These are phyloP conservation scores for Archaeoteleia sp. DNA, from an alignment of 2,888 invertebrate species.

Conservation along the genomic window DNA sequence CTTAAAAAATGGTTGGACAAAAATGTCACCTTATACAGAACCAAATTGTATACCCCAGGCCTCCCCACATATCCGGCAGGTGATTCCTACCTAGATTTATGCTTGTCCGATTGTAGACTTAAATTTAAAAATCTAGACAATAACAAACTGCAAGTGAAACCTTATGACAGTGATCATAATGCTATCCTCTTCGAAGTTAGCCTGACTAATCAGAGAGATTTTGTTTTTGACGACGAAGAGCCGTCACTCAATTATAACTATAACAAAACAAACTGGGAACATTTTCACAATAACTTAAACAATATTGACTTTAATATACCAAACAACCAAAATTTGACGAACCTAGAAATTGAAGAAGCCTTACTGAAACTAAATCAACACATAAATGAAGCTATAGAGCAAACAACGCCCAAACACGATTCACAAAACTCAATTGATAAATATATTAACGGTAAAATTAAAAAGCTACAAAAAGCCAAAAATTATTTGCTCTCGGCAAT, in stretches of 20 bases:
- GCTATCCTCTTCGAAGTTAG: constrained; percentile 11
- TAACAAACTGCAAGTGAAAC: constrained; percentile 10
- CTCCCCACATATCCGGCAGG: constrained; percentile 16
- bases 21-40: not conserved
- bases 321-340: constrained; percentile 8
- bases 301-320: not conserved
- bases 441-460: constrained; percentile 19
- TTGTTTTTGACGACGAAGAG: constrained; percentile 10
- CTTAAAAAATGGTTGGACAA: constrained; percentile 15
- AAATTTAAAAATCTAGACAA: not conserved
- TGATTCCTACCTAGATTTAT: constrained; percentile 25
- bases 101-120: constrained; percentile 17
- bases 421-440: constrained; percentile 1
- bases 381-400: constrained; percentile 2
- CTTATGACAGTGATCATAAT: constrained; percentile 35
- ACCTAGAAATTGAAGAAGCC: constrained; percentile 7
- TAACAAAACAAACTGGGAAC: constrained; percentile 31
- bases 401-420: constrained; percentile 10
- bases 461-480: constrained; percentile 17
- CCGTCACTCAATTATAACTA: constrained; percentile 6
- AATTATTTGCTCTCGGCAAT: constrained; percentile 7
- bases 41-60: not conserved
- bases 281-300: constrained; percentile 13
- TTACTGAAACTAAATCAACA: not conserved
- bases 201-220: not conserved